Evolutionary conservation across 2,888 invertebrate genomes (phyloP), one percentile per base, ranked within the genome.

Genomic region (Julus scanicus): DNA sequence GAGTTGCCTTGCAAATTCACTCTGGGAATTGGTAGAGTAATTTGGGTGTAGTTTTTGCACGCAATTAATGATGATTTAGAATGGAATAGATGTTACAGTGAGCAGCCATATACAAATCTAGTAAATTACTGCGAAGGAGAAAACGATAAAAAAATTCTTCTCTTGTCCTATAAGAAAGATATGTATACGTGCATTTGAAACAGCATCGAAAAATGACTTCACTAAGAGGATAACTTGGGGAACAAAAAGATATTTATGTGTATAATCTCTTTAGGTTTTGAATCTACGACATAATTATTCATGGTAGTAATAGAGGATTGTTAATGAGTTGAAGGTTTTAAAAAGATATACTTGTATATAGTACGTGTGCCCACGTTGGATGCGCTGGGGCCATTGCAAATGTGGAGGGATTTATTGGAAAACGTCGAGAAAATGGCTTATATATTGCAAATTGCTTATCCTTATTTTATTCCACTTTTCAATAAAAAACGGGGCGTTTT

Each of bases 191-290:
- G 80, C 37, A 80, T 80, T 37, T 80, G 80, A 80, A 80, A 80
- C 80, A 80, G 37, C 80, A 39, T 80, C 80, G 80, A 80, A 80
- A 71, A 85, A 48, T 85, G 86, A 85, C 86, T 85, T 85, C 48
- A 85, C 86, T 49, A 48, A 85, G 86, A 85, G 80, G 80, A 80
- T 80, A 80, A 85, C 13, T 85, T 71, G 44, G 29, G 85, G 44
- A n/a, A 44, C 48, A 85, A 85, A 85, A 53, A 83, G 88, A 88
- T 49, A 88, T 88, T 88, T 88, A 88, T 88, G 88, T 37, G 84
- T 88, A 88, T 88, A 88, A 88, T 88, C 88, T 88, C 84, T 88
- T 88, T 84, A 88, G 88, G 88, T 88, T 88, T 88, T 88, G 88
- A 88, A 88, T 84, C 88, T 84, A 49, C 83, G 88, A 88, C 88